phyloP scores from a whole-genome alignment of 2,113 vertebrate species.

The Hemiscyllium ocellatum region DNA sequence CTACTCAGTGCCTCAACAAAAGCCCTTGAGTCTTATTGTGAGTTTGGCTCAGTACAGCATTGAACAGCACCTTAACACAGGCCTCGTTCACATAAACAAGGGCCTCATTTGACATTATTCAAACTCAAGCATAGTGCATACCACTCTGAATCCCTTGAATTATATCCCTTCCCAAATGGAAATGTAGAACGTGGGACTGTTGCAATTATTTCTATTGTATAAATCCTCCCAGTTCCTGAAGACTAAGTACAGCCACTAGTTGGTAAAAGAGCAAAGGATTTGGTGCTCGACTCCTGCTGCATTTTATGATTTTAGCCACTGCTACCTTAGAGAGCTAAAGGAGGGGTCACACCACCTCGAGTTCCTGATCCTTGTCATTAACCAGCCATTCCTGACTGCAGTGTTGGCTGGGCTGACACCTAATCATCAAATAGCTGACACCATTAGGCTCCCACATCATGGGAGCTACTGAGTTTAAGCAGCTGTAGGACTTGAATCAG shows the following conservation, averaged over 20 bases:
- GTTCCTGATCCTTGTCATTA: not conserved
- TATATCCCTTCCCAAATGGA: not conserved
- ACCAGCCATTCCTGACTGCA: not conserved
- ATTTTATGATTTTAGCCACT: not conserved
- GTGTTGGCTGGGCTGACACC: not conserved
- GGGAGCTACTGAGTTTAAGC: not conserved
- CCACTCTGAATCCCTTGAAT: not conserved
- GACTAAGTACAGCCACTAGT: not conserved
- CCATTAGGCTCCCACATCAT: not conserved
- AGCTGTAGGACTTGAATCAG: not conserved
- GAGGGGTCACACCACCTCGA: not conserved
- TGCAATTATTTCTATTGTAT: not conserved
- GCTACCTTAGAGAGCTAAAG: not conserved
- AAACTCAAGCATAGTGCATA: not conserved
- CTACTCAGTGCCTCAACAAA: not conserved
- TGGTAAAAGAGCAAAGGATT: not conserved
- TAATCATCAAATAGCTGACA: not conserved
- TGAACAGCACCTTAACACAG: not conserved
- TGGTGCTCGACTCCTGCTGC: not conserved
- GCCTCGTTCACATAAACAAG: not conserved
- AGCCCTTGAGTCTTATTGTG: not conserved
- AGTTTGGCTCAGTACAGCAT: not conserved
- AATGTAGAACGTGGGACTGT: not conserved
- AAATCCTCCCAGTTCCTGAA: not conserved
- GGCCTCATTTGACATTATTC: not conserved